phyloP scores from a whole-genome alignment of 2,113 vertebrate genomes.

The Trichomycterus rosablanca region DNA sequence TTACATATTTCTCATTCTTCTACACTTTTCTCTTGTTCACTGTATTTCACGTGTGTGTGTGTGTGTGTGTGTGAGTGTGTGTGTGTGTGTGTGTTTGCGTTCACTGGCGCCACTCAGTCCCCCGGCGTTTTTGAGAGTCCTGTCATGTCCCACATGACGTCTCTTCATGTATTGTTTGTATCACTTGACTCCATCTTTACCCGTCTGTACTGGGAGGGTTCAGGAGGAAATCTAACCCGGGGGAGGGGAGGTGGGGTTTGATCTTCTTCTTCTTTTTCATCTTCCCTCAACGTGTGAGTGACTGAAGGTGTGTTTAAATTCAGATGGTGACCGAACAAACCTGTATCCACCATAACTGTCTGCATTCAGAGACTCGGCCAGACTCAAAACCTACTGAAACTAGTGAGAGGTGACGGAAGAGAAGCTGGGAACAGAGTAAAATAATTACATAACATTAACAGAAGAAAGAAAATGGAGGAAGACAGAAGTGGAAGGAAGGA shows the following conservation, averaged over 20 bases:
- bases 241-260: background rate
- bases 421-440: too few species aligned
- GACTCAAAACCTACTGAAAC: too few species aligned
- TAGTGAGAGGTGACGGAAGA: too few species aligned
- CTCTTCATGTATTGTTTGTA: conserved; percentile 38
- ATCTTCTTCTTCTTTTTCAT: background rate
- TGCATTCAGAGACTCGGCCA: too few species aligned
- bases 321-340: too few species aligned
- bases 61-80: conserved; percentile 50
- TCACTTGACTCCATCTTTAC: conserved; percentile 40
- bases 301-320: background rate
- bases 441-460: too few species aligned
- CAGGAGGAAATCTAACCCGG: conserved; percentile 6
- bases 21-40: conserved; percentile 64
- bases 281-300: background rate
- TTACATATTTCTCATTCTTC: conserved; percentile 69
- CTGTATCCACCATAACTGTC: too few species aligned
- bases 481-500: background rate
- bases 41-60: conserved; percentile 54
- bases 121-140: conserved; percentile 47
- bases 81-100: conserved; percentile 44
- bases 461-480: too few species aligned
- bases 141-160: conserved; percentile 29
- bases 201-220: conserved; percentile 12
- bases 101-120: conserved; percentile 64